Conservation (phyloP, 1,140 invertebrate species). For the Caenorhabditis latens region DNA sequence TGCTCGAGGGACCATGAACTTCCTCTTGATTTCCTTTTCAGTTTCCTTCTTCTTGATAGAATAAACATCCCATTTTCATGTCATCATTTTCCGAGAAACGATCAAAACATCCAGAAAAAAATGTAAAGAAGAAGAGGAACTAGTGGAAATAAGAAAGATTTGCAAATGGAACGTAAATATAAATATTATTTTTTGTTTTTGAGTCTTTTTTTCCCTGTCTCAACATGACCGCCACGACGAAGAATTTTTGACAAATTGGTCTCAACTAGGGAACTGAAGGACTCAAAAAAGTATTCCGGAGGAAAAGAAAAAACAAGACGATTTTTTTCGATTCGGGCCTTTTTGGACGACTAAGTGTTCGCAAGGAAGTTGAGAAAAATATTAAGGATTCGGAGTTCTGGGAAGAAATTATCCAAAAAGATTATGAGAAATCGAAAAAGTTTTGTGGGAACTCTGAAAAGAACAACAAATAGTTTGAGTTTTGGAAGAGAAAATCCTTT, state of each 20-base stretch:
- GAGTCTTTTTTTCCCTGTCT: not conserved
- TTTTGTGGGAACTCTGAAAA: too few relatives aligned
- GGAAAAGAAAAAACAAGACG: not conserved
- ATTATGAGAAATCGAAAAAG: too few relatives aligned
- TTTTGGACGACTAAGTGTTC: not conserved
- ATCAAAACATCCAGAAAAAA: not conserved
- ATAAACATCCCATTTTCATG: not conserved
- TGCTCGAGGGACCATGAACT: not conserved
- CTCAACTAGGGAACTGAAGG: constrained; percentile 15
- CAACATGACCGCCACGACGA: not conserved
- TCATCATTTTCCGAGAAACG: not conserved
- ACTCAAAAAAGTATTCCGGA: not conserved
- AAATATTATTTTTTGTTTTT: too few relatives aligned
- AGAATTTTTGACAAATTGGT: constrained; percentile 23
- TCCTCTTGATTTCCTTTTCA: not conserved
- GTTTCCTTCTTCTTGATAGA: not conserved
- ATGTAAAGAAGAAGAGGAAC: not conserved
- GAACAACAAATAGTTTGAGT: too few relatives aligned
- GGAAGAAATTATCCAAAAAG: too few relatives aligned
- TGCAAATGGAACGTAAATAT: too few relatives aligned
- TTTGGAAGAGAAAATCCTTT: too few relatives aligned
- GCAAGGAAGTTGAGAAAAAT: too few relatives aligned
- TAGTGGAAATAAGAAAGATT: too few relatives aligned
- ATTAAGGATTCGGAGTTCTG: too few relatives aligned
- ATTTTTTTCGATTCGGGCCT: not conserved